Base-by-base conservation (phyloP, 2,888 invertebrate species). In the Willowsia nigromaculata region DNA sequence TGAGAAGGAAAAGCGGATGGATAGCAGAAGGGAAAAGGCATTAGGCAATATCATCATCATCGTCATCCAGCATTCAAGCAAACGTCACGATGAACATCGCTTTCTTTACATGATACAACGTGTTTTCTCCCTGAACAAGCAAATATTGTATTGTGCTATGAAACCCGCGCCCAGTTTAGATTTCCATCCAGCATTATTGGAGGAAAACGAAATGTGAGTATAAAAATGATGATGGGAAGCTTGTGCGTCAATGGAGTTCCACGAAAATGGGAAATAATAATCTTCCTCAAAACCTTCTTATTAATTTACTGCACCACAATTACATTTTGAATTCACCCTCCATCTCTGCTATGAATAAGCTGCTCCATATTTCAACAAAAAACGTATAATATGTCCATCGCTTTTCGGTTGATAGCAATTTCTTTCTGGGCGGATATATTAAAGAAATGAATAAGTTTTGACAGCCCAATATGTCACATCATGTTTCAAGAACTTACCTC, bases 191-290 rank as follows among this genome's bases (percentile, higher is more conserved):
- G 15, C 62, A 62, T 15, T 62, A 62, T 30, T 30, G 33, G 22
- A 18, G 18, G 18, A 53, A 53, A 59, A 68, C 18, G 1, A 18
- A 1, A 18, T 37, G 68, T 68, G 37, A 40, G 56, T 25, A 50
- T 53, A 30, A 76, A 40, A 30, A 30, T 53, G 37, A 6, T 59
- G 40, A 37, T n/a, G n/a, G 22, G 25, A 59, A 59, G 40, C 43
- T 59, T 33, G 65, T 33, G 83, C 37, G 53, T 50, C 13, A 22
- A 18, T 15, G 9, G 18, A 56, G 22, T 62, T 30, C 59, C n/a
- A 27, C 30, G 33, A 71, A 71, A 84, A 84, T 47, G 83, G 68
- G 68, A 83, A 84, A 71, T 84, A 84, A 84, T 71, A 84, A 65
- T 84, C 71, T 84, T 83, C 30, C n/a, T 15, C 9, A 71, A 43